These are phyloP conservation scores for Myotis planiceps DNA, from an alignment of 2,797 vertebrate genomes.

Conservation along the genomic window DNA sequence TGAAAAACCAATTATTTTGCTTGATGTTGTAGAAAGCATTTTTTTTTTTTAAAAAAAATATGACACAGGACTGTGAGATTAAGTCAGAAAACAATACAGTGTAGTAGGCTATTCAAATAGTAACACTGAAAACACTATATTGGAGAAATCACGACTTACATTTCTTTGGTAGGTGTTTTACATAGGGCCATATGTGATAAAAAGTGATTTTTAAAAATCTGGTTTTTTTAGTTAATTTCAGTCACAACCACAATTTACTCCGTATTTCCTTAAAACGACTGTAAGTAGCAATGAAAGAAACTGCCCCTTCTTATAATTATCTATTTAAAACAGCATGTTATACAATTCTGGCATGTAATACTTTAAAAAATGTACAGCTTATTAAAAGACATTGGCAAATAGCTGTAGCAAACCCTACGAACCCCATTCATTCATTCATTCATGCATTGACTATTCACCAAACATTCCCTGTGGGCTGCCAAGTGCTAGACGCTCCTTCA, in stretches of 20 bases:
- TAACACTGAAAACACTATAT: neutral
- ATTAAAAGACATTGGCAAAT: neutral
- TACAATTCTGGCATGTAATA: neutral
- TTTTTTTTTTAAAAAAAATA: neutral
- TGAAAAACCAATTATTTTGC: constrained; percentile 6
- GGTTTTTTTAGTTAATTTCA: neutral
- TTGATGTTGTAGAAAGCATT: neutral
- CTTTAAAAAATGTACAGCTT: neutral
- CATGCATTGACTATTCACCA: neutral
- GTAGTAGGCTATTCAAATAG: neutral
- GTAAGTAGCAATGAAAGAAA: neutral
- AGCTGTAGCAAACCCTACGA: neutral
- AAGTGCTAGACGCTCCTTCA: neutral
- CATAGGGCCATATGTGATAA: neutral
- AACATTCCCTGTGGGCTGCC: neutral
- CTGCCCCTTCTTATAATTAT: neutral
- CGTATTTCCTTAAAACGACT: neutral
- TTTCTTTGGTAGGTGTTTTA: neutral
- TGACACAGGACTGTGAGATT: neutral
- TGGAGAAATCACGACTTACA: neutral
- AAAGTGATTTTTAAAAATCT: neutral
- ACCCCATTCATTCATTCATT: neutral
- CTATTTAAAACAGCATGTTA: neutral
- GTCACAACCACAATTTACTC: neutral
- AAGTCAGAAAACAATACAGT: neutral